Evolutionary conservation across 2,113 vertebrate genomes (phyloP).

Genomic region (Cyprinodon variegatus): DNA sequence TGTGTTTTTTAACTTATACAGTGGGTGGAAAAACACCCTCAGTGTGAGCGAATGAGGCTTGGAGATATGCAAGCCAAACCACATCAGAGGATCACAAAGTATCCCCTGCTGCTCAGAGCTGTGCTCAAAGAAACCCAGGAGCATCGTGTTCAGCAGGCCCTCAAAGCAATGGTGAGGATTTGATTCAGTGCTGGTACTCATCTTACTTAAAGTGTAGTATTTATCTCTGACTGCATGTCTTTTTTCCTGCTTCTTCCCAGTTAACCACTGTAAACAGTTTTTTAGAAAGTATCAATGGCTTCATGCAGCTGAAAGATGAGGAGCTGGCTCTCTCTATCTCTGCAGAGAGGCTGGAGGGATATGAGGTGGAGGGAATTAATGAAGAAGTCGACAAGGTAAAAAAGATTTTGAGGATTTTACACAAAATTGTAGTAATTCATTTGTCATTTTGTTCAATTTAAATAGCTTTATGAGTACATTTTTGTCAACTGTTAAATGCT

Average conservation of each 20-base stretch:
- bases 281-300: constrained; percentile 77
- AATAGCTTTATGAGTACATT: too few relatives aligned
- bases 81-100: constrained; percentile 84
- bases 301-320: constrained; percentile 72
- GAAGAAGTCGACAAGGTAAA: constrained; percentile 82
- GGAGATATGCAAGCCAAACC: constrained; percentile 84
- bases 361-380: constrained; percentile 74
- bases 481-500: too few relatives aligned
- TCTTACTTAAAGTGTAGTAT: neutral
- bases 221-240: neutral
- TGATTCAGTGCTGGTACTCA: neutral
- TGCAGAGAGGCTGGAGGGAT: constrained; percentile 79
- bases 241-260: constrained; percentile 51
- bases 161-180: constrained; percentile 76
- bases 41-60: constrained; percentile 77
- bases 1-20: constrained; percentile 31
- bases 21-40: constrained; percentile 82
- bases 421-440: neutral
- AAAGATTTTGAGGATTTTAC: neutral
- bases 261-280: constrained; percentile 71
- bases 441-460: neutral
- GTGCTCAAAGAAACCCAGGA: constrained; percentile 75
- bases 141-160: constrained; percentile 44
- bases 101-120: constrained; percentile 79
- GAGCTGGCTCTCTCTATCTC: constrained; percentile 65